Evolutionary conservation across 1,140 invertebrate species (phyloP).

Genomic region (Drosophila rhopaloa): DNA sequence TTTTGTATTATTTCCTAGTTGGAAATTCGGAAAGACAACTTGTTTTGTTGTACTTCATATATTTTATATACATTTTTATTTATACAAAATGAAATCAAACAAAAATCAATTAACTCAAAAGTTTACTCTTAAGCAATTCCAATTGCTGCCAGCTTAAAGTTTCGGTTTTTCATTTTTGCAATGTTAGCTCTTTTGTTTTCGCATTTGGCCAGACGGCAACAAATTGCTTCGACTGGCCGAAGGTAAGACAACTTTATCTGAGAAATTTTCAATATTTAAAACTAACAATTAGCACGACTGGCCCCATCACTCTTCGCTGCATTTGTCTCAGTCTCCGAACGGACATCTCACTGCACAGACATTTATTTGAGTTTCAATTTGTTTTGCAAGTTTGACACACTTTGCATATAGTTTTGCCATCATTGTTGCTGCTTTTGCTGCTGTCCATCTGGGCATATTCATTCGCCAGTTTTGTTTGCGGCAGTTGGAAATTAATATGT

Average conservation of each 20-base stretch:
- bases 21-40: conserved; percentile 12
- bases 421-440: conserved; percentile 27
- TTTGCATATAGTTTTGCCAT: conserved; percentile 50
- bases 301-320: conserved; percentile 10
- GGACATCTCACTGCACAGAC: conserved; percentile 42
- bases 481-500: conserved; percentile 77
- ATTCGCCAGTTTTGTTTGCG: conserved; percentile 66
- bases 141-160: conserved; percentile 15
- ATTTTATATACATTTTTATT: conserved; percentile 25
- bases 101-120: conserved; percentile 38
- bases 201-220: conserved; percentile 12
- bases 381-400: conserved; percentile 61
- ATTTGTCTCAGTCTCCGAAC: conserved; percentile 41
- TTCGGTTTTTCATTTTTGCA: conserved; percentile 27
- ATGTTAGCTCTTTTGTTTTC: neutral
- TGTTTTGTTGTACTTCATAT: conserved; percentile 14
- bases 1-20: conserved; percentile 2
- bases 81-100: conserved; percentile 34
- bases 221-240: conserved; percentile 19
- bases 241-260: conserved; percentile 49
- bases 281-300: conserved; percentile 55
- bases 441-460: conserved; percentile 58
- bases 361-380: conserved; percentile 74
- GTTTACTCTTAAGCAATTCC: conserved; percentile 24
- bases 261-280: conserved; percentile 62